Evolutionary conservation across 2,797 vertebrate genomes (phyloP), one percentile per base, ranked within the genome.

Genomic region (Sebastes umbrosus): DNA sequence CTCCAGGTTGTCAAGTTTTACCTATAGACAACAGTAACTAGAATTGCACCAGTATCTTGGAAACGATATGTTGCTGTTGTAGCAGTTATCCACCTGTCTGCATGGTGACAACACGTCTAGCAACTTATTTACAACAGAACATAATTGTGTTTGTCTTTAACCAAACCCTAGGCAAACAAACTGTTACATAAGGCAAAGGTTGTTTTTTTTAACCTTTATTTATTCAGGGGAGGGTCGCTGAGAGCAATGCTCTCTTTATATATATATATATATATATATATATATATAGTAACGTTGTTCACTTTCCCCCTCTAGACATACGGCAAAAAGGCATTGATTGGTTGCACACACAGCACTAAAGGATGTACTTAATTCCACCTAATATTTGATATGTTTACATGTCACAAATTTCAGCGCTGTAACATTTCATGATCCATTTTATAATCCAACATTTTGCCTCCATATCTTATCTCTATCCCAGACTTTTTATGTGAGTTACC

Each of bases 1-100:
- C 73, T 82, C 34, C 50, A 62, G 73, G 60, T 83, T 29, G 86
- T 63, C 59, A 16, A 79, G 92, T 90, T 87, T 76, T 43, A 87
- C 84, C 6, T 60, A 69, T 60, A 85, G 27, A 80, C 18, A 54
- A 34, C 7, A 65, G n/a, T 31, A 60, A 9, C 43, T 11, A 78
- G 10, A 29, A n/a, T 3, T 46, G 59, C 66, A 66, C 29, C 27
- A 46, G 24, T 8, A 5, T 18, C 0, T 31, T 24, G 16, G 18
- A 80, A 58, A 69, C 34, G 6, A 58, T 29, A 64, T 18, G 29
- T 11, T n/a, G 24, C 16, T 24, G 43, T 64, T 62, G 20, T 14
- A 65, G 29, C 46, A 36, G 43, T 20, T 8, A 71, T 10, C 20
- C 12, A 7, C 8, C 14, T 77, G 57, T 46, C n/a, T 0, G 8